phyloP scores from a whole-genome alignment of 2,113 vertebrate species.

The Lepus europaeus region DNA sequence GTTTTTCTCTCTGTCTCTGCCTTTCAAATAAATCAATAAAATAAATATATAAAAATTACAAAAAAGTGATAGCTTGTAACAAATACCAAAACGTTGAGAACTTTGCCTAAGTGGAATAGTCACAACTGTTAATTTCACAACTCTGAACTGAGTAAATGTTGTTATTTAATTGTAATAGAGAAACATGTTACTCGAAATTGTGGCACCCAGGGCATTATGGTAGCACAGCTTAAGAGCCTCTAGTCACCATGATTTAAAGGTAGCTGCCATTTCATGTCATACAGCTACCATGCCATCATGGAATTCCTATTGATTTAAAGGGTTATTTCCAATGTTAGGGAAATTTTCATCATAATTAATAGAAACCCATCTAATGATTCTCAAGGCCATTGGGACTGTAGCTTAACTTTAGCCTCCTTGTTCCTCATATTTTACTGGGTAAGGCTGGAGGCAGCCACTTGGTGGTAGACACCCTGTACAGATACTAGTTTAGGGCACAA shows the following conservation, averaged over 20 bases:
- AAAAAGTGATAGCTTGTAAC: background rate
- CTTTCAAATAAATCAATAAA: no score
- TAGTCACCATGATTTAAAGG: background rate
- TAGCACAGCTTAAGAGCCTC: background rate
- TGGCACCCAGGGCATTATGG: background rate
- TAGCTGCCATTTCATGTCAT: fast-evolving
- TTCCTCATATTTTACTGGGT: background rate
- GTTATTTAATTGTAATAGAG: background rate
- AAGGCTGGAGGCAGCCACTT: background rate
- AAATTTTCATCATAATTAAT: background rate
- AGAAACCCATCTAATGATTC: background rate
- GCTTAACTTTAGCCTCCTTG: background rate
- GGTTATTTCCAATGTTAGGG: background rate
- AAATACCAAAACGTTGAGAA: background rate
- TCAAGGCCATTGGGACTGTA: background rate
- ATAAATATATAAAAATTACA: no score
- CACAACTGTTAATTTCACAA: background rate
- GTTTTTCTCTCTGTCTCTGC: no score
- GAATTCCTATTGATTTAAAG: background rate
- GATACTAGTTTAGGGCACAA: background rate
- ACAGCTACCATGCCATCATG: fast-evolving
- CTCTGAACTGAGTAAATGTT: background rate
- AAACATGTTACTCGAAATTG: background rate
- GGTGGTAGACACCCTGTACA: background rate
- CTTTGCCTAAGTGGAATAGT: background rate